Conservation (phyloP, 2,797 vertebrate genomes). For the Hipposideros larvatus region DNA sequence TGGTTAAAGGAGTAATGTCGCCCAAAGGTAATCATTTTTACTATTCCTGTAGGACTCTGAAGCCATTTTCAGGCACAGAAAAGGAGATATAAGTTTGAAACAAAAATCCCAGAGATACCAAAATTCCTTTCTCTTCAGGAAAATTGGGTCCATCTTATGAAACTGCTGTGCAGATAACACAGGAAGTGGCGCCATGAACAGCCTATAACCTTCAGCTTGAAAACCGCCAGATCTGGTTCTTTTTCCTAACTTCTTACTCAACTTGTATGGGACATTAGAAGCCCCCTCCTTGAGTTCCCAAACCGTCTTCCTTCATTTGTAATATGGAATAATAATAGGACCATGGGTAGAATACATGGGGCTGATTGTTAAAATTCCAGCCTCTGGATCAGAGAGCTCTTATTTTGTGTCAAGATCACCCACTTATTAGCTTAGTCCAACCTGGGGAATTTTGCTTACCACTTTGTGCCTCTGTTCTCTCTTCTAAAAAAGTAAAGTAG, state of each 20-base stretch:
- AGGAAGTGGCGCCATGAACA: neutral
- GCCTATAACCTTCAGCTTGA: neutral
- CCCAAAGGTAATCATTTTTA: too few species aligned
- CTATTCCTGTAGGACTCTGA: neutral
- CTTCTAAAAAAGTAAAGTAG: neutral
- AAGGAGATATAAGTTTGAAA: neutral
- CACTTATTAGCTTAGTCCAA: neutral
- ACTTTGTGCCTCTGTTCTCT: neutral
- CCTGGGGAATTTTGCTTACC: neutral
- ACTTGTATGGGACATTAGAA: too few species aligned
- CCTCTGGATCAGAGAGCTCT: neutral
- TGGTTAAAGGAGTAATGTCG: neutral
- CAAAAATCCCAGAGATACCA: neutral
- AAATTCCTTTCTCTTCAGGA: neutral
- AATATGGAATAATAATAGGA: too few species aligned
- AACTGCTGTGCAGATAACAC: neutral
- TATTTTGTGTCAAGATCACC: neutral
- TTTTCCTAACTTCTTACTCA: neutral
- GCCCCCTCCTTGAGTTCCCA: too few species aligned
- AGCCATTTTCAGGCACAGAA: neutral
- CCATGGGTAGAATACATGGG: neutral
- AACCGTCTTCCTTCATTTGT: neutral
- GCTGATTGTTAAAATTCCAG: neutral
- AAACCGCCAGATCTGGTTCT: neutral
- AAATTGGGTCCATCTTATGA: neutral